Conservation (phyloP, 2,797 vertebrate species). For the Babyrousa celebensis region DNA sequence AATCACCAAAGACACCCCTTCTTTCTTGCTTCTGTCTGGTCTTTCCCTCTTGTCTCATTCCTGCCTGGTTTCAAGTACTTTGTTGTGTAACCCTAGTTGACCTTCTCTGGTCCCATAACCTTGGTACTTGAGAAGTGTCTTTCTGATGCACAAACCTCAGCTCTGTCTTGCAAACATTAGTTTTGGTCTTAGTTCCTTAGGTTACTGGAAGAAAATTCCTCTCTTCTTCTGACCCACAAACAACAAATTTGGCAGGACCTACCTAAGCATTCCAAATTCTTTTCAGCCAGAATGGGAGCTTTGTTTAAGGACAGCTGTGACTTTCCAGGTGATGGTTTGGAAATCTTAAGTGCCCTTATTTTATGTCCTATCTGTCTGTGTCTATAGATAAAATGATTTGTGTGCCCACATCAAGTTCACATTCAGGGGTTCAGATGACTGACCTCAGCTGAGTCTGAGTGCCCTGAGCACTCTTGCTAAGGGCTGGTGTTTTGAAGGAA, state of each 20-base stretch:
- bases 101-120: neutral
- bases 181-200: neutral
- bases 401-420: neutral
- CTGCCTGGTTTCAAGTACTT: neutral
- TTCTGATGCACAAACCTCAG: neutral
- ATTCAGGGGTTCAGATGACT: neutral
- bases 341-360: neutral
- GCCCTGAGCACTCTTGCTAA: slow-evolving; percentile 1
- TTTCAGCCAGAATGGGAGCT: neutral
- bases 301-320: neutral
- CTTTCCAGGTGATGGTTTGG: neutral
- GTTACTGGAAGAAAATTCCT: neutral
- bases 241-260: neutral
- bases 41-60: neutral
- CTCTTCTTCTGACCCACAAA: neutral
- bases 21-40: neutral
- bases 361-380: neutral
- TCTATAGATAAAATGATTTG: neutral
- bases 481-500: neutral
- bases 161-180: neutral
- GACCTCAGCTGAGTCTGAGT: neutral
- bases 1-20: fast-evolving
- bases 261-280: neutral
- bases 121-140: neutral
- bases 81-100: neutral